phyloP scores from a whole-genome alignment of 2,113 vertebrate genomes.

The Noctilio leporinus region DNA sequence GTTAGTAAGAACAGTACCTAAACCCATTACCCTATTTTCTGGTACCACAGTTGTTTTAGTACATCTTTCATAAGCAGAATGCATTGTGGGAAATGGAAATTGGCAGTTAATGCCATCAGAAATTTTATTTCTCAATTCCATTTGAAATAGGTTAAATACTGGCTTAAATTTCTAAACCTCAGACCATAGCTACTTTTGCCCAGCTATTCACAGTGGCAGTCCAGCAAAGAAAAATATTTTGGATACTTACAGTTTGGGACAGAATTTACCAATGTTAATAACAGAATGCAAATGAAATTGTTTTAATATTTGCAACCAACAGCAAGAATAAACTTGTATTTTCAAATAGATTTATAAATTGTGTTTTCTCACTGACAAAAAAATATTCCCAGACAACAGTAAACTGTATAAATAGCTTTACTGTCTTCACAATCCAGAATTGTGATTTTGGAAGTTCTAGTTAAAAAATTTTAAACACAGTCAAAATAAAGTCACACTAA shows the following conservation, averaged over 20 bases:
- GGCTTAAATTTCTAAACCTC: not conserved
- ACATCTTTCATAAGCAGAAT: not conserved
- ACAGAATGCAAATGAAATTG: not conserved
- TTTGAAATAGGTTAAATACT: not conserved
- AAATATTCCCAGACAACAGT: not conserved
- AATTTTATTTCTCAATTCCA: not conserved
- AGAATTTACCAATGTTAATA: not conserved
- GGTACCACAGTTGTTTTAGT: not conserved
- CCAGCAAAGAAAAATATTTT: constrained; percentile 2
- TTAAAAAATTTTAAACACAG: not conserved
- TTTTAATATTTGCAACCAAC: not conserved
- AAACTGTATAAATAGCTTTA: not conserved
- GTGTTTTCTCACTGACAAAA: constrained; percentile 18
- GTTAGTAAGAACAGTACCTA: not conserved
- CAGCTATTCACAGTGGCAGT: not conserved
- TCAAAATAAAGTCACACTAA: not conserved
- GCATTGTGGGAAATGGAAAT: not conserved
- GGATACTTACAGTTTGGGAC: not conserved
- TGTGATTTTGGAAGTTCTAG: constrained; percentile 5
- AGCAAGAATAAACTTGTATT: constrained; percentile 13
- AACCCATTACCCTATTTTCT: not conserved
- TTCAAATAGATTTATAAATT: not conserved
- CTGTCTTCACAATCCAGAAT: not conserved
- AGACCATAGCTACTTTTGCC: not conserved
- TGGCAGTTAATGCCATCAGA: not conserved